A percentile compares a stretch with the other conserved stretches of the same genome.
phyloP scores from a whole-genome alignment of 1,140 invertebrate genomes.

The Anthonomus grandis region DNA sequence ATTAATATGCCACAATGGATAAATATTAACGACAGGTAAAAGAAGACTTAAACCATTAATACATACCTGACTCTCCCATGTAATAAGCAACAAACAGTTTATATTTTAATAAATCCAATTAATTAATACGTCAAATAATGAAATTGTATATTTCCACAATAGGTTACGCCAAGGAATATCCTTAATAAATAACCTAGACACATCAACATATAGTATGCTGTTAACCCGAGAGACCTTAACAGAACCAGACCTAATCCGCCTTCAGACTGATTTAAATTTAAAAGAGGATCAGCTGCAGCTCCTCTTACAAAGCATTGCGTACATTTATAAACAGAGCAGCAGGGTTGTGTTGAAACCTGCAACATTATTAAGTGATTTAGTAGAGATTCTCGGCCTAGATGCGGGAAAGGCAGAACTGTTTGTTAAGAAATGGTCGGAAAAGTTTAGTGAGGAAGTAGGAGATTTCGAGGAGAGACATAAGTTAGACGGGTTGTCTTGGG shows the following conservation, averaged over 20 bases:
- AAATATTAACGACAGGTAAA: too few relatives aligned
- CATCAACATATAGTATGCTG: conserved; percentile 29
- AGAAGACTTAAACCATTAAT: too few relatives aligned
- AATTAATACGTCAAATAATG: too few relatives aligned
- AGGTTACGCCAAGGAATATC: conserved; percentile 35
- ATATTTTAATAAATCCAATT: too few relatives aligned
- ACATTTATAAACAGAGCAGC: conserved; percentile 40
- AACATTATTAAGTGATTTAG: conserved; percentile 36
- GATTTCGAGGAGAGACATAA: conserved; percentile 39
- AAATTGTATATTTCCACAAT: too few relatives aligned
- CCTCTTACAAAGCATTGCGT: conserved; percentile 35
- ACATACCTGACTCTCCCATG: too few relatives aligned
- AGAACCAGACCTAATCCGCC: conserved; percentile 34
- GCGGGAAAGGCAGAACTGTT: conserved; percentile 43
- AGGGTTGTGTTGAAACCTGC: conserved; percentile 44
- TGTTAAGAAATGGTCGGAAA: conserved; percentile 38
- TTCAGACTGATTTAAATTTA: conserved; percentile 34
- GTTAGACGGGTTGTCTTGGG: conserved; percentile 39
- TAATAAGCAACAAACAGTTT: too few relatives aligned
- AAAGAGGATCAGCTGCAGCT: conserved; percentile 32
- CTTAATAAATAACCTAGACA: conserved; percentile 37
- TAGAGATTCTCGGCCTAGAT: conserved; percentile 34
- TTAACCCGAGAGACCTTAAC: conserved; percentile 32
- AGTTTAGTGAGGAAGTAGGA: conserved; percentile 36
- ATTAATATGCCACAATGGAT: too few relatives aligned